Conservation (phyloP, 2,797 vertebrate genomes). For the Nasua narica region DNA sequence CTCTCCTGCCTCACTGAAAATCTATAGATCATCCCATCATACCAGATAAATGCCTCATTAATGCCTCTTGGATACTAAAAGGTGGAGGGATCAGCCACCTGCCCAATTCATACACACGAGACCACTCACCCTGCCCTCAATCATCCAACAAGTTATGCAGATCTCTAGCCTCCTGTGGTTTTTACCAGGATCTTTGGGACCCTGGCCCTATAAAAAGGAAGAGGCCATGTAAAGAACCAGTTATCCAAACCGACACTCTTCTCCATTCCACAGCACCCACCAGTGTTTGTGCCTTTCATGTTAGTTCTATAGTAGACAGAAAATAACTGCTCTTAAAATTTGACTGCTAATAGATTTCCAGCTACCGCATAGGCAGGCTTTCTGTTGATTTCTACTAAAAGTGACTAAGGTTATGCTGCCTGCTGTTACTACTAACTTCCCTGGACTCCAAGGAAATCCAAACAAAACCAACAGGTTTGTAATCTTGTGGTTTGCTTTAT, state of each 20-base stretch:
- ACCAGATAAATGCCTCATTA: background rate
- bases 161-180: background rate
- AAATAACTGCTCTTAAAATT: constrained; percentile 38
- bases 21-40: background rate
- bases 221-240: background rate
- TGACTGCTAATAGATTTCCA: background rate
- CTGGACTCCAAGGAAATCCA: constrained; percentile 60
- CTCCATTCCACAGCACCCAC: background rate
- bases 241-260: background rate
- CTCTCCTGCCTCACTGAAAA: constrained; percentile 6
- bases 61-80: background rate
- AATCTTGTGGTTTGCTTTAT: constrained; percentile 57
- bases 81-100: background rate
- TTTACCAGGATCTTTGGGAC: background rate
- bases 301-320: background rate
- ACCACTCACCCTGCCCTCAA: background rate
- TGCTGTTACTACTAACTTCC: constrained; percentile 38
- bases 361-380: background rate
- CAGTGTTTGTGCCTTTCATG: background rate
- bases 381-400: constrained; percentile 22
- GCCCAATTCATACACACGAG: constrained; percentile 6
- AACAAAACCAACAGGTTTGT: constrained; percentile 73
- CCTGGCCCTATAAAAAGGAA: background rate
- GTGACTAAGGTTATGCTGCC: constrained; percentile 10
- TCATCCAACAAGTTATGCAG: background rate